Evolutionary conservation across 2,113 vertebrate species (phyloP).

Genomic region (Cyanocitta stelleri): DNA sequence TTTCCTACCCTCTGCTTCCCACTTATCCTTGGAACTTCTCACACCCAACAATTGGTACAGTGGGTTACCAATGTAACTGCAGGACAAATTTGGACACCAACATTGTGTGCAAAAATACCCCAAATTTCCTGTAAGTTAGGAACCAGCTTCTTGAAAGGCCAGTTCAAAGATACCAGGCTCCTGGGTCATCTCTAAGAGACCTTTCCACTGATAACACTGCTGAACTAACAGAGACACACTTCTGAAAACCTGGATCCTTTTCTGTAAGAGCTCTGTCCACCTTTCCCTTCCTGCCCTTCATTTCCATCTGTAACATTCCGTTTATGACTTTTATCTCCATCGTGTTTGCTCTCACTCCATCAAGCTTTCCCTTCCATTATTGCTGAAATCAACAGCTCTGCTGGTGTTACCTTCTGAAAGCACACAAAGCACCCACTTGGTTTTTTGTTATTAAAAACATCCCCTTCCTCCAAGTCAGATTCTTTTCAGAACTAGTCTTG

Average conservation of each 20-base stretch:
- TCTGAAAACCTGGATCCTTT: background rate
- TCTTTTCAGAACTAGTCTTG: background rate
- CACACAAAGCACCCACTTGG: background rate
- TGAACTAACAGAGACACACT: background rate
- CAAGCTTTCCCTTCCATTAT: background rate
- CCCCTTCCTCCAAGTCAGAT: background rate
- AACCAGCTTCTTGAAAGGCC: background rate
- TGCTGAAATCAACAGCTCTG: background rate
- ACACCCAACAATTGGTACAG: fast-evolving
- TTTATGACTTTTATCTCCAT: background rate
- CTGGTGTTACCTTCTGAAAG: background rate
- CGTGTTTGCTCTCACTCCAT: background rate
- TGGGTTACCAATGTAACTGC: background rate
- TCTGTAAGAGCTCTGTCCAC: background rate
- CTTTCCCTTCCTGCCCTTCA: background rate
- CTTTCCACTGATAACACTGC: background rate
- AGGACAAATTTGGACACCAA: background rate
- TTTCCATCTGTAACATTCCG: background rate
- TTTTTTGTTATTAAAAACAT: background rate
- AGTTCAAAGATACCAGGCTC: background rate
- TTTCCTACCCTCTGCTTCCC: background rate
- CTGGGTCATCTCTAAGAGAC: background rate
- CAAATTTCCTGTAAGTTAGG: background rate
- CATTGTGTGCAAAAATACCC: fast-evolving
- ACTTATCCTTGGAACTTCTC: background rate